These are phyloP conservation scores for Urocynchramus pylzowi DNA, from an alignment of 2,113 vertebrate genomes.

Conservation along the genomic window DNA sequence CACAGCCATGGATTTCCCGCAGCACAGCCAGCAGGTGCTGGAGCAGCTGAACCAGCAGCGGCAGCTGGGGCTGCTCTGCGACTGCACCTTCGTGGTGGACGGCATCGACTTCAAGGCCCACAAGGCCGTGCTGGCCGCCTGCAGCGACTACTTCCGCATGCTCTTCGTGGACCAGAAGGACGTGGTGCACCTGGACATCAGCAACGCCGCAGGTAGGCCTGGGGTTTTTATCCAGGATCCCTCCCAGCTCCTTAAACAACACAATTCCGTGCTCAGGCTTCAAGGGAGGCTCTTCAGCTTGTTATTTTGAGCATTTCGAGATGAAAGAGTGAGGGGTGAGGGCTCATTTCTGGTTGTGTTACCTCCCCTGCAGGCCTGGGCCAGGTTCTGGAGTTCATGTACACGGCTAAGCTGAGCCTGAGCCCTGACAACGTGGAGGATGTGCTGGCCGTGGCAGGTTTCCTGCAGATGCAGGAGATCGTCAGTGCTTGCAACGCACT, in stretches of 20 bases:
- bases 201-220: slow-evolving; percentile 88
- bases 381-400: slow-evolving; percentile 97
- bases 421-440: slow-evolving; percentile 89
- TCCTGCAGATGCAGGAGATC: slow-evolving; percentile 95
- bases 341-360: not conserved
- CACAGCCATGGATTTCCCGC: slow-evolving; percentile 91
- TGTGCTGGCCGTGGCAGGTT: slow-evolving; percentile 88
- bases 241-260: rapidly evolving
- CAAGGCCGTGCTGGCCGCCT: slow-evolving; percentile 92
- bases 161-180: slow-evolving; percentile 97
- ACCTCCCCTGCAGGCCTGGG: slow-evolving; percentile 79
- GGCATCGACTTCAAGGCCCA: slow-evolving; percentile 97
- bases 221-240: rapidly evolving
- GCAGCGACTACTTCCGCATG: slow-evolving; percentile 93
- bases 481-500: slow-evolving; percentile 88
- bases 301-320: rapidly evolving
- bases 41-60: slow-evolving; percentile 94
- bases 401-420: slow-evolving; percentile 90
- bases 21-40: slow-evolving; percentile 92
- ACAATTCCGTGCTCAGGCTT: rapidly evolving
- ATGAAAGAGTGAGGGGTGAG: not conserved
- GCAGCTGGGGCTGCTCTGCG: slow-evolving; percentile 90
- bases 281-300: not conserved
- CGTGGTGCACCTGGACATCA: slow-evolving; percentile 96
- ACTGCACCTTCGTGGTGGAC: slow-evolving; percentile 97